Evolutionary conservation across 1,140 invertebrate species (phyloP).

Genomic region (Solenopsis fugax): DNA sequence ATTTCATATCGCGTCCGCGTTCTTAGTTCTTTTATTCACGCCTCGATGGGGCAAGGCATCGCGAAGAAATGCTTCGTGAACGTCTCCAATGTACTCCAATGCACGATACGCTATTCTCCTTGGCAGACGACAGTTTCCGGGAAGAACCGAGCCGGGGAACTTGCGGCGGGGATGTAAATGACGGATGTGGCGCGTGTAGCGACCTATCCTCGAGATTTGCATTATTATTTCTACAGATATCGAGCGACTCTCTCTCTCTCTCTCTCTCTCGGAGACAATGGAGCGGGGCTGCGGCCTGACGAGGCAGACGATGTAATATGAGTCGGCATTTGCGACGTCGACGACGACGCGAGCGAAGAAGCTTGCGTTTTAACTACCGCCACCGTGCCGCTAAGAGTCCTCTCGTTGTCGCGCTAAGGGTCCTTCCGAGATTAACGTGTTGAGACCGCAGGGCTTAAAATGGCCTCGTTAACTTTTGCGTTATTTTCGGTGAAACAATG

Average conservation of each 20-base stretch:
- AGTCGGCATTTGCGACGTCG: slow-evolving; percentile 8
- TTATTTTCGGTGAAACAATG: slow-evolving; percentile 58
- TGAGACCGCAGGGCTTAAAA: slow-evolving; percentile 48
- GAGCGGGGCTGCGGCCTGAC: not conserved
- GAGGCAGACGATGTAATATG: slow-evolving; percentile 18
- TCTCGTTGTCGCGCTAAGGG: too few species aligned
- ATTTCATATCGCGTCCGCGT: slow-evolving; percentile 20
- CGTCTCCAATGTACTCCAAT: not conserved
- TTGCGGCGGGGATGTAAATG: slow-evolving; percentile 34
- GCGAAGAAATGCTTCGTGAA: slow-evolving; percentile 9
- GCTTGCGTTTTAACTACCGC: slow-evolving; percentile 29
- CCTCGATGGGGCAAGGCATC: slow-evolving; percentile 7
- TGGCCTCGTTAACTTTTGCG: slow-evolving; percentile 59
- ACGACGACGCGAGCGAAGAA: slow-evolving; percentile 15
- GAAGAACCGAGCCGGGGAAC: slow-evolving; percentile 9
- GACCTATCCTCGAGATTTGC: slow-evolving; percentile 54
- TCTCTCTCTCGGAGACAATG: slow-evolving; percentile 48
- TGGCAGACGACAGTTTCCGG: slow-evolving; percentile 4
- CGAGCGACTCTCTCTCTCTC: too few species aligned
- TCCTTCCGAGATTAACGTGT: slow-evolving; percentile 42
- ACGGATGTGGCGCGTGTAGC: slow-evolving; percentile 16
- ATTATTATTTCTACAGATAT: slow-evolving; percentile 60
- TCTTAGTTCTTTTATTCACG: slow-evolving; percentile 32
- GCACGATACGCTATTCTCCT: slow-evolving; percentile 11
- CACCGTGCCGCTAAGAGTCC: slow-evolving; percentile 26